phyloP scores from a whole-genome alignment of 2,797 vertebrate genomes.

The Chrysocyon brachyurus region DNA sequence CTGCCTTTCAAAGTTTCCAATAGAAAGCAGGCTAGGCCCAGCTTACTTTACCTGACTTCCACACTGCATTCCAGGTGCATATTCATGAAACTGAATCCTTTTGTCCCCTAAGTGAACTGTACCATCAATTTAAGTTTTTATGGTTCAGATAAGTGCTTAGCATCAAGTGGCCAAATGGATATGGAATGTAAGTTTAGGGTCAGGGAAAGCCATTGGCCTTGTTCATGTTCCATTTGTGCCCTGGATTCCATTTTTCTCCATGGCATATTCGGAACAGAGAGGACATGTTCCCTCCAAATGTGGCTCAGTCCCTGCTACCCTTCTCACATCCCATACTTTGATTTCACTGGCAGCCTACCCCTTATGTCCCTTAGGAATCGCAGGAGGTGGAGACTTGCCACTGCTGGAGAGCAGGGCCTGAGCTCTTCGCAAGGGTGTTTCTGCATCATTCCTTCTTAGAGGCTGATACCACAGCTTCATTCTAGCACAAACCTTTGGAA shows the following conservation, averaged over 20 bases:
- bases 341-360: background rate
- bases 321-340: background rate
- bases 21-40: background rate
- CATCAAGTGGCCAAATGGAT: background rate
- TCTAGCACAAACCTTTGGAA: background rate
- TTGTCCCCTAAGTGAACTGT: background rate
- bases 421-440: background rate
- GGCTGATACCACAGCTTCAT: background rate
- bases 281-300: background rate
- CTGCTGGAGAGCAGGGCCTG: background rate
- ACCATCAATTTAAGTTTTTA: background rate
- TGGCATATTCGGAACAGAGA: background rate
- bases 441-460: background rate
- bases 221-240: background rate
- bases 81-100: background rate
- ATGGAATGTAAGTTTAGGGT: background rate
- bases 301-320: background rate
- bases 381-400: background rate
- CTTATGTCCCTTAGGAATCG: background rate
- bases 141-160: background rate
- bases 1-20: background rate
- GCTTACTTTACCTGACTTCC: background rate
- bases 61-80: accelerated
- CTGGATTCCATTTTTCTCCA: background rate
- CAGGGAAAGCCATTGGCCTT: background rate